Evolutionary conservation across 2,113 vertebrate species (phyloP), one percentile per base, ranked within the genome.

Genomic region (Dolichotis patagonum): DNA sequence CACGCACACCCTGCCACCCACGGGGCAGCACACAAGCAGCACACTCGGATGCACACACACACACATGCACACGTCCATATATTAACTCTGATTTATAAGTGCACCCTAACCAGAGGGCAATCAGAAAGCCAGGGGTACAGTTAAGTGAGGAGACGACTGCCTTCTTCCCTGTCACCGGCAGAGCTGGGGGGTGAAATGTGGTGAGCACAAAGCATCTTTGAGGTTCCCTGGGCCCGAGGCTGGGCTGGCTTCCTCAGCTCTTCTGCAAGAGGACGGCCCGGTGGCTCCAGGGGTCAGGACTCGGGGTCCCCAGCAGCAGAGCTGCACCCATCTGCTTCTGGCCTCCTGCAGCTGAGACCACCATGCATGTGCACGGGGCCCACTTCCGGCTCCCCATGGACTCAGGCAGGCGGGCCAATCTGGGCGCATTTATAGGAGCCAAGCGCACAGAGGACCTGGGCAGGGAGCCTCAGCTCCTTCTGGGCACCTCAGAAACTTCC

Each of bases 81-180:
- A 98, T 98, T 98, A 98, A 98, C 95, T 98, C 98, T 98, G 93
- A 97, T 94, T 95, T 96, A 95, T 71, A 95, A 98, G 96, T 95
- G 97, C 95, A 98, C 98, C 98, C 98, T 98, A 97, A 97, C 98
- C 98, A 98, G 98, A 98, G 98, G 98, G 98, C 98, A 98, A 97
- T 97, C 92, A 16, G 60, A 86, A 97, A 98, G 88, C 89, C 92
- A 95, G 77, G 77, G 88, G 95, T 93, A 96, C 97, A 98, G 93
- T 92, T 93, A 78, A 97, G 92, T 97, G 98, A 98, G 98, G 97
- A 96, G 96, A 93, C 26, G 5, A 38, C 88, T 93, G 96, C 95
- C 86, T 96, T 93, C 95, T 94, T 91, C 88, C 92, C 91, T 67
- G 69, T 60, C 65, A 90, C 14, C 78, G 52, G 95, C 12, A 5